Base-by-base conservation (phyloP, 2,797 vertebrate species). In the Glossophaga mutica region DNA sequence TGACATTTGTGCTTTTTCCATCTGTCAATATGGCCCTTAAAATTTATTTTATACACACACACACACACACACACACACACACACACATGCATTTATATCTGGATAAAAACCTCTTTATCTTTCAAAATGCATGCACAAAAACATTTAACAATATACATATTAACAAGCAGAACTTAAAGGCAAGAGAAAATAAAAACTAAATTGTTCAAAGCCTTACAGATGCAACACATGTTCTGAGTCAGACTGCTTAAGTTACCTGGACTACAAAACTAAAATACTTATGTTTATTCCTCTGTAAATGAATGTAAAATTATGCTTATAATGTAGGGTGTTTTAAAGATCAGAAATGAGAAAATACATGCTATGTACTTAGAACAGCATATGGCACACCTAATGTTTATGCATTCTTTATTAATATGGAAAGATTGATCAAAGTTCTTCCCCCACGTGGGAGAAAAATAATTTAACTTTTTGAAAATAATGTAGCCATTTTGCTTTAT, bases 1-100 rank as follows among this genome's bases (percentile, higher is more conserved):
- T 97, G 95, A 97, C 95, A 97, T 86, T 94, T 97, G 52, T 95
- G 39, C 74, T 93, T 96, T 96, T 96, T 92, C 96, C 96, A 96
- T 96, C 96, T 96, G 96, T 59, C 78, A 91, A 65, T 87, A 94
- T 97, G 90, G 70, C 46, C 92, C 70, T 88, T 90, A 94, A 86
- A 91, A 59, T 96, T 94, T 96, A 93, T 96, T 97, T 96, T 26
- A 19, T 26, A 22, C 26, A 21, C 9, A 55, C 7, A 55, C 9
- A 55, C 24, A 18, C 22, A 71, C 11, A 71, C 11, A 71, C 37
- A 71, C 22, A 71, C n/a, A 24, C n/a, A 92, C 4, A 94, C 9
- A 84, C n/a, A 85, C 29, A 87, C 22, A 71, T 34, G 12, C 24
- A 84, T 78, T 93, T 93, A 70, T 90, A 77, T 81, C 39, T 85